Evolutionary conservation across 2,888 invertebrate species (phyloP), one percentile per base, ranked within the genome.

Genomic region (Platypus cylindrus): DNA sequence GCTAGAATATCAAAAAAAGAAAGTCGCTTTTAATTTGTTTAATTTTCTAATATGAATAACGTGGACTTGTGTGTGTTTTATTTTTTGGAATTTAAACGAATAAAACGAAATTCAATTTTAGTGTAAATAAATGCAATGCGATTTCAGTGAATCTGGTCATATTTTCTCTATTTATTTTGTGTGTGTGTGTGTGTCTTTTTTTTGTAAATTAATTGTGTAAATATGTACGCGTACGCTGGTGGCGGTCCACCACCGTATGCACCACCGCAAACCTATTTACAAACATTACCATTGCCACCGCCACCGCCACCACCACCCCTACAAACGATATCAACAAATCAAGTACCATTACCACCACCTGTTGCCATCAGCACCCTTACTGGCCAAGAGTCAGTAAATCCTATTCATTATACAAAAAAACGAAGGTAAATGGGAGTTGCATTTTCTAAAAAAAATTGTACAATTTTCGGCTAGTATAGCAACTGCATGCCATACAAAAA

Each of bases 161-260:
- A n/a, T n/a, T n/a, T n/a, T n/a, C n/a, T n/a, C n/a, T n/a, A n/a
- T n/a, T 9, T 24, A 11, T 24, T n/a, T 24, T 9, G 24, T 5
- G 12, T 14, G 7, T 5, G 12, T 8, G 5, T 8, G 7, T 25
- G 7, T 8, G 25, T 25, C 12, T 25, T 9, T 5, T 9, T 11
- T 25, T 5, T 25, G 7, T 25, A 25, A 11, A 25, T 8, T 25
- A 8, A 25, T 4, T 5, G 23, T 38, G 44, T 47, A 45, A 45
- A 47, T 47, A 65, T 66, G 65, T 65, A 65, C 60, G 60, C 64
- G 46, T 64, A 64, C 50, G 63, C 64, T 43, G 62, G 61, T 54
- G 62, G 59, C 50, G 61, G 58, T 43, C 63, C 60, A 47, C 61
- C 61, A 37, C 63, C 62, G 48, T 64, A 62, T 45, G 61, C 63